These are phyloP conservation scores for Schizopygopsis malacanthus DNA, from an alignment of 2,797 vertebrate species.

Conservation along the genomic window DNA sequence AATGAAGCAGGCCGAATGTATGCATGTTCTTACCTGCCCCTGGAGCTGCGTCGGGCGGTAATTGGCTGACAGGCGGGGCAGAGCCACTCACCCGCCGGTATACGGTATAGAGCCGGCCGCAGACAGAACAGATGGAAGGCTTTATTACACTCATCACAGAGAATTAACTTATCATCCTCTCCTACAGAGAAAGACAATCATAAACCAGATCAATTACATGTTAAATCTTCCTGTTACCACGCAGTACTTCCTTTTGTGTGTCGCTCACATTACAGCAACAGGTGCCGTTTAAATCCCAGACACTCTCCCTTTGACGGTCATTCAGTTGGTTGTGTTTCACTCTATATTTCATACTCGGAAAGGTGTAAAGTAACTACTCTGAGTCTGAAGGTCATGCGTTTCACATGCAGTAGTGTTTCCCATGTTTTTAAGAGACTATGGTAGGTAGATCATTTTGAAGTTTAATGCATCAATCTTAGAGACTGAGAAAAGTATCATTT, in stretches of 20 bases:
- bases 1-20: not conserved
- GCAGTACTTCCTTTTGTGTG: conserved; percentile 16
- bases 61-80: conserved; percentile 96
- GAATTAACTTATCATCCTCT: conserved; percentile 96
- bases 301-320: not conserved
- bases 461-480: not conserved
- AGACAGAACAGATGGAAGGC: conserved; percentile 98
- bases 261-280: conserved; percentile 10
- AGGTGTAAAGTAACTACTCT: conserved; percentile 15
- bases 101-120: conserved; percentile 89
- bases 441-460: not conserved
- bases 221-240: conserved; percentile 14
- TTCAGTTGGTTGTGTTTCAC: not conserved
- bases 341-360: not conserved
- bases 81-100: conserved; percentile 93
- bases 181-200: conserved; percentile 71
- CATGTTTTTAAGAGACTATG: not conserved
- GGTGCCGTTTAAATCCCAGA: conserved; percentile 20
- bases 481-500: not conserved
- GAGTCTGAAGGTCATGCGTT: not conserved
- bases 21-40: conserved; percentile 81
- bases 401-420: not conserved
- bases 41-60: conserved; percentile 85
- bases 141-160: conserved; percentile 98
- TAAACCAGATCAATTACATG: conserved; percentile 32